These are phyloP conservation scores for Cephalotes varians DNA, from an alignment of 2,888 invertebrate species.

Conservation along the genomic window DNA sequence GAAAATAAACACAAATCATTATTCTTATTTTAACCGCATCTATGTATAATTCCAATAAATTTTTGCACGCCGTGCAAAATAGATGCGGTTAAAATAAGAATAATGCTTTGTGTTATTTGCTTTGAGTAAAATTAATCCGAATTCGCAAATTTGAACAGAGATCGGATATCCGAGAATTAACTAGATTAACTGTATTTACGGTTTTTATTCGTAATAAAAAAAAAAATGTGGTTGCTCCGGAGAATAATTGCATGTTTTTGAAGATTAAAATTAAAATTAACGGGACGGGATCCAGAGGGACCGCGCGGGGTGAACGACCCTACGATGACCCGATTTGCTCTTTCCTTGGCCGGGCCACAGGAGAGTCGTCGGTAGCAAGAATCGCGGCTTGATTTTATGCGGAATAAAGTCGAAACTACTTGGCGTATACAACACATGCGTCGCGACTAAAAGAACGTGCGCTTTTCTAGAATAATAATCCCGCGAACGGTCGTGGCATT, in stretches of 20 bases:
- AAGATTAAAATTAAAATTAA: not conserved
- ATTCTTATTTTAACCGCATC: not conserved
- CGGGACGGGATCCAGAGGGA: not conserved
- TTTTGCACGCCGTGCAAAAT: not conserved
- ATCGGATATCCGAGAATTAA: not conserved
- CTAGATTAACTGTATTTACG: not conserved
- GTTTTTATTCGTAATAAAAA: not conserved
- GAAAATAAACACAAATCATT: not conserved
- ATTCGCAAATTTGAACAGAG: not conserved
- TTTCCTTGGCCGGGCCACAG: constrained; percentile 11
- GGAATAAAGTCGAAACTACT: not conserved
- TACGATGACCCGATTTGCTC: constrained; percentile 33
- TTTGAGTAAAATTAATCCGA: not conserved
- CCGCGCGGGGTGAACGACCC: constrained; percentile 33
- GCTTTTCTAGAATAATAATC: constrained; percentile 31
- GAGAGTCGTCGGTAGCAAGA: not conserved
- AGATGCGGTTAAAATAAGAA: no score
- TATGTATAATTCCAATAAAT: not conserved
- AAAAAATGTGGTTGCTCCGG: not conserved
- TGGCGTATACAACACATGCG: no score
- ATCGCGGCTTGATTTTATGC: constrained; percentile 8
- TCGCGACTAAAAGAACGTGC: not conserved
- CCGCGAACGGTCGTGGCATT: not conserved
- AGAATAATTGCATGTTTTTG: not conserved
- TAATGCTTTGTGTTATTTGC: no score